Evolutionary conservation across 53 echinoderm and acorn worm genomes (phyloP).

Genomic region (Pentamera pediparva): DNA sequence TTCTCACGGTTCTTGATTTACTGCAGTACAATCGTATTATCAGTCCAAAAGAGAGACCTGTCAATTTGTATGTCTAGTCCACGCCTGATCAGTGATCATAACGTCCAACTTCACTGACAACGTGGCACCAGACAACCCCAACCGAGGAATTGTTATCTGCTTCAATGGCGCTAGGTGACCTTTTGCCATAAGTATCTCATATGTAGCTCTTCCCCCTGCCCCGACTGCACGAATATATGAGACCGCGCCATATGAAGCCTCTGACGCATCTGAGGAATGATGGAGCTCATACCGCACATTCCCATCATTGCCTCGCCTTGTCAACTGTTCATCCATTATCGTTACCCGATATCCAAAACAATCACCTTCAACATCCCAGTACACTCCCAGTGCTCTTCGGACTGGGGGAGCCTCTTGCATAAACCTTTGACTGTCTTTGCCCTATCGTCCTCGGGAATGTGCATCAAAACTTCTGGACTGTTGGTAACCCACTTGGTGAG

Average conservation of each 20-base stretch:
- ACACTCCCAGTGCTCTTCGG: constrained; percentile 54
- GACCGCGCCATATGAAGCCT: constrained; percentile 35
- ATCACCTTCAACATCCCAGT: constrained; percentile 44
- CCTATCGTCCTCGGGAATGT: constrained; percentile 11
- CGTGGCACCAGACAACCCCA: constrained; percentile 23
- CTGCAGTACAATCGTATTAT: constrained; percentile 18
- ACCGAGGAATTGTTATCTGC: constrained; percentile 33
- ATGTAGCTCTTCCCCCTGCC: constrained; percentile 11
- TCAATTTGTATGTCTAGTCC: constrained; percentile 20
- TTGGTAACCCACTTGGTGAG: constrained; percentile 44
- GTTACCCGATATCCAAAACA: constrained; percentile 45
- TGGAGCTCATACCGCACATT: constrained; percentile 43
- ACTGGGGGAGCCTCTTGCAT: constrained; percentile 47
- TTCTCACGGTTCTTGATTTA: constrained; percentile 16
- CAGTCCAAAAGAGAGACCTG: constrained; percentile 28
- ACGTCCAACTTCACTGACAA: constrained; percentile 19
- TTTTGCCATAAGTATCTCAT: constrained; percentile 32
- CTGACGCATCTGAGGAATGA: constrained; percentile 61
- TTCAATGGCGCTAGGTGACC: constrained; percentile 44
- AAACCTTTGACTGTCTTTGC: no score
- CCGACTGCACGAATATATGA: constrained; percentile 33
- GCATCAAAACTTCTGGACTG: no score
- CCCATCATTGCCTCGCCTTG: constrained; percentile 38
- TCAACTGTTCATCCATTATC: constrained; percentile 39
- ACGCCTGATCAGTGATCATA: not conserved